These are phyloP conservation scores for Achroia grisella DNA, from an alignment of 1,140 invertebrate species.

Conservation along the genomic window DNA sequence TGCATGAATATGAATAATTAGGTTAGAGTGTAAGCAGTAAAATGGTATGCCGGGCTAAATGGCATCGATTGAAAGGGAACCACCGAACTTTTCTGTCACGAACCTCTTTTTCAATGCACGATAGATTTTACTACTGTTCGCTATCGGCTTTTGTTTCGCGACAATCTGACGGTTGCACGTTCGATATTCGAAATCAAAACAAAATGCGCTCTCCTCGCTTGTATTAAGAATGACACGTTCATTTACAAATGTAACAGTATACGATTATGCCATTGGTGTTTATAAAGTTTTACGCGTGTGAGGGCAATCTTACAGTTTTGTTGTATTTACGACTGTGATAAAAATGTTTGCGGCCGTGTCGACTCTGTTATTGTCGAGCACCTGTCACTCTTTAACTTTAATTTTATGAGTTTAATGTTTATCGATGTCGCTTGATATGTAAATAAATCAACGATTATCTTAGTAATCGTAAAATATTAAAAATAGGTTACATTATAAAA, in stretches of 20 bases:
- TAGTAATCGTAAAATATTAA: not conserved
- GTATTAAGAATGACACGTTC: constrained; percentile 5
- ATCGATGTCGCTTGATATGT: constrained; percentile 5
- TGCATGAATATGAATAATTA: constrained; percentile 56
- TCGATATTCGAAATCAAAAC: not conserved
- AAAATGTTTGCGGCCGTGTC: constrained; percentile 58
- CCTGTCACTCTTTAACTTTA: constrained; percentile 32
- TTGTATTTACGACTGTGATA: constrained; percentile 57
- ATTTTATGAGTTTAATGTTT: constrained; percentile 5
- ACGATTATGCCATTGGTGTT: constrained; percentile 28
- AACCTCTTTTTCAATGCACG: constrained; percentile 52
- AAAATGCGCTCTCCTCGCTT: constrained; percentile 17
- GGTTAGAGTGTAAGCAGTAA: constrained; percentile 37
- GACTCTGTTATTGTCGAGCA: constrained; percentile 35
- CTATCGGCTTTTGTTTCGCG: constrained; percentile 32
- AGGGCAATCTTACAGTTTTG: constrained; percentile 40
- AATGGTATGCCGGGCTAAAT: constrained; percentile 50
- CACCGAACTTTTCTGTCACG: constrained; percentile 60
- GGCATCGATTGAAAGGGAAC: constrained; percentile 61
- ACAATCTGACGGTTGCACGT: constrained; percentile 12
- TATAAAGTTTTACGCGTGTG: constrained; percentile 48
- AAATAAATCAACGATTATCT: constrained; percentile 8
- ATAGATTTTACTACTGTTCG: constrained; percentile 55
- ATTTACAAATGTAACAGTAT: constrained; percentile 2
- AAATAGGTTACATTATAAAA: too few species aligned